A percentile compares a stretch with the other conserved stretches of the same genome.
Conservation (phyloP, 2,888 invertebrate genomes). For the Phalera bucephala region DNA sequence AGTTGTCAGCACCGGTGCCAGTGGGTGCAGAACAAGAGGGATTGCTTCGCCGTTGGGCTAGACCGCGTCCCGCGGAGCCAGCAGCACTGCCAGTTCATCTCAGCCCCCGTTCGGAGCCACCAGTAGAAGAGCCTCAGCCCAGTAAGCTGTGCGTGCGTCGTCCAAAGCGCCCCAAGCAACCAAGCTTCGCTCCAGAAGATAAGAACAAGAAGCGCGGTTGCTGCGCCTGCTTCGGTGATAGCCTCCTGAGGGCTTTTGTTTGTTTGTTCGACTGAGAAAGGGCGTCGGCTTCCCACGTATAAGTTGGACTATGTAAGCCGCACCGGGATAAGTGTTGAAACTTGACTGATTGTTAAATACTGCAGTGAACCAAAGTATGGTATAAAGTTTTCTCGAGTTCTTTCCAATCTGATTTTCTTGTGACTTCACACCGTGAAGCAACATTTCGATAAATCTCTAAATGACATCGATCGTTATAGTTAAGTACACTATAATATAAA, state of each 20-base stretch:
- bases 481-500: conserved; percentile 17
- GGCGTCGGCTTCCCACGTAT: conserved; percentile 20
- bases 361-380: conserved; percentile 16
- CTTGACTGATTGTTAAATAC: conserved; percentile 26
- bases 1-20: conserved; percentile 67
- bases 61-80: conserved; percentile 62
- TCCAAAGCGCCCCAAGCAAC: conserved; percentile 64
- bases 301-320: conserved; percentile 10
- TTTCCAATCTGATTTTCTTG: conserved; percentile 22
- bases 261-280: conserved; percentile 78
- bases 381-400: conserved; percentile 13
- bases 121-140: conserved; percentile 55
- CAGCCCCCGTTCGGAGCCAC: conserved; percentile 66
- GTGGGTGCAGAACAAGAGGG: conserved; percentile 73
- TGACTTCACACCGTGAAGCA: conserved; percentile 15
- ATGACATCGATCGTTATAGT: conserved; percentile 1
- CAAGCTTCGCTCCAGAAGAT: conserved; percentile 68
- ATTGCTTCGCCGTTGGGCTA: conserved; percentile 70
- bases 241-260: conserved; percentile 74
- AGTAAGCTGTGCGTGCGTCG: conserved; percentile 63
- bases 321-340: neutral
- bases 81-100: conserved; percentile 71
- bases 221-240: conserved; percentile 77
- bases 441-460: conserved; percentile 12
- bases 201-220: conserved; percentile 64